phyloP scores from a whole-genome alignment of 2,888 invertebrate species.

The Odontocolon sp. region DNA sequence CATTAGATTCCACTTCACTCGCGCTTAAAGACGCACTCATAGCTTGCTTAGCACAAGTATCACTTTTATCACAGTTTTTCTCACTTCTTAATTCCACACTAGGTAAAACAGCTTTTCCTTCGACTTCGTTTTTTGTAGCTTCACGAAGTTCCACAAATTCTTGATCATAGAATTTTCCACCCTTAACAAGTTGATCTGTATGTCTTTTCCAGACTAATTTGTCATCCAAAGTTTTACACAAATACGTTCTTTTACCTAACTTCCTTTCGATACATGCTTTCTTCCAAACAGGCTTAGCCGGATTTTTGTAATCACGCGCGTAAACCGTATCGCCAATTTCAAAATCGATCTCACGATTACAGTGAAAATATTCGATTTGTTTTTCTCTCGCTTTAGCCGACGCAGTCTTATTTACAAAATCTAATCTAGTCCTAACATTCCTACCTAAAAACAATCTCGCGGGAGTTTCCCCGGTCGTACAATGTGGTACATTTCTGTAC shows the following conservation, averaged over 20 bases:
- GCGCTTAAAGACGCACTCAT: neutral
- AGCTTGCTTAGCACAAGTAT: neutral
- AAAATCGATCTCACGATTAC: slow-evolving; percentile 40
- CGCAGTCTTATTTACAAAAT: slow-evolving; percentile 6
- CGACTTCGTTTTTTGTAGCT: neutral
- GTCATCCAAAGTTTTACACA: slow-evolving; percentile 11
- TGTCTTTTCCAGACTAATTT: slow-evolving; percentile 43
- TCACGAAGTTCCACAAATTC: neutral
- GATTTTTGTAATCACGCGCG: slow-evolving; percentile 49
- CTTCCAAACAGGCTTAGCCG: slow-evolving; percentile 28
- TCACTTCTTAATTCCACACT: neutral
- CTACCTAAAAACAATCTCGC: slow-evolving; percentile 41
- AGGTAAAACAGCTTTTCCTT: neutral
- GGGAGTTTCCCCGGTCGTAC: slow-evolving; percentile 41
- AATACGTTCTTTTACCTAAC: slow-evolving; percentile 14
- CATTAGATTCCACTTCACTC: too few relatives aligned
- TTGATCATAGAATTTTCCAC: slow-evolving; percentile 27
- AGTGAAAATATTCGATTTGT: slow-evolving; percentile 34
- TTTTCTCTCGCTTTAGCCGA: slow-evolving; percentile 25
- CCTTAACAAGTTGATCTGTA: slow-evolving; percentile 36
- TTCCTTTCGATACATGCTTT: slow-evolving; percentile 18
- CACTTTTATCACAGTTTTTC: neutral
- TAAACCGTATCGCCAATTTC: slow-evolving; percentile 41
- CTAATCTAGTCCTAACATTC: slow-evolving; percentile 31
- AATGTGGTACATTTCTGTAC: slow-evolving; percentile 46